phyloP scores from a whole-genome alignment of 2,888 invertebrate genomes.

The Drosophila villosipedis region DNA sequence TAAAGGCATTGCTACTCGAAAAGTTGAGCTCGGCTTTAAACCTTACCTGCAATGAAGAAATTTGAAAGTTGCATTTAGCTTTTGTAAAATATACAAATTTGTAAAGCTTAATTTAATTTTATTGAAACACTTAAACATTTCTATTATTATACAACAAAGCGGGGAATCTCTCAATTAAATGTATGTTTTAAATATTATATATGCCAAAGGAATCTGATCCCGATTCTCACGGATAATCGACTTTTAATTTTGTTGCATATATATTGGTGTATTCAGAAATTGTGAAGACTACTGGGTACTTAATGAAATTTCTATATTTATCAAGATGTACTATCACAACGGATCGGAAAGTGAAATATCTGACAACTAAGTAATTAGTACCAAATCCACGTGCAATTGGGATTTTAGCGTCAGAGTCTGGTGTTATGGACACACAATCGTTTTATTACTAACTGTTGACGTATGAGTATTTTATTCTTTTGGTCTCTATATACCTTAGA shows the following conservation, averaged over 20 bases:
- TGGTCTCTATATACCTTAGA: background rate
- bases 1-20: background rate
- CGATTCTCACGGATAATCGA: too few relatives aligned
- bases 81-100: conserved; percentile 6
- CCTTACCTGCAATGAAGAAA: conserved; percentile 64
- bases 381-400: background rate
- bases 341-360: background rate
- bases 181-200: background rate
- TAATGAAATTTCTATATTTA: background rate
- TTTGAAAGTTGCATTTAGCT: conserved; percentile 8
- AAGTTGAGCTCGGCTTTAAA: conserved; percentile 17
- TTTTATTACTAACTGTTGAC: too few relatives aligned
- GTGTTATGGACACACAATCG: too few relatives aligned
- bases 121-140: background rate
- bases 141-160: background rate
- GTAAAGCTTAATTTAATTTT: background rate
- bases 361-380: background rate
- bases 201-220: background rate
- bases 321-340: background rate
- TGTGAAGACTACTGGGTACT: background rate
- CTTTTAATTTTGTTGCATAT: too few relatives aligned
- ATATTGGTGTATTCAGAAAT: too few relatives aligned
- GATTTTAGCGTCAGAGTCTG: too few relatives aligned
- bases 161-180: background rate
- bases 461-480: too few relatives aligned